Evolutionary conservation across 2,888 invertebrate genomes (phyloP).

Genomic region (Cynaeus angustus): DNA sequence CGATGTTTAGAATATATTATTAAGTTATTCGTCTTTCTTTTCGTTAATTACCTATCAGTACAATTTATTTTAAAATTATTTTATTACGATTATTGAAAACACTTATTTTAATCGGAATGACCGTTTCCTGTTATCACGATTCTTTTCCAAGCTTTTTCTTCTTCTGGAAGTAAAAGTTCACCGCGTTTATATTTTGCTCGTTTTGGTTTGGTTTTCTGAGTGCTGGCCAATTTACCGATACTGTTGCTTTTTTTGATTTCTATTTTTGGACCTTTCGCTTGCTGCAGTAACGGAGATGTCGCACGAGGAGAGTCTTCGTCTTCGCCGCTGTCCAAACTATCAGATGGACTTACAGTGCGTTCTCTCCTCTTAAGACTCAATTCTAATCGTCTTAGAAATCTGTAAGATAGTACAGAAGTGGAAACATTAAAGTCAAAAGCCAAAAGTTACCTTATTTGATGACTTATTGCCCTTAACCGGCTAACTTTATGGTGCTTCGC

Average conservation of each 20-base stretch:
- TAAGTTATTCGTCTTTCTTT: slow-evolving; percentile 39
- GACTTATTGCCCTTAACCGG: slow-evolving; percentile 82
- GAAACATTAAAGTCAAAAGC: not conserved
- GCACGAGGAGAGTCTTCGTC: slow-evolving; percentile 79
- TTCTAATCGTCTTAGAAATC: slow-evolving; percentile 82
- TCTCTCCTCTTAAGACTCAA: slow-evolving; percentile 82
- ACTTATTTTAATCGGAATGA: slow-evolving; percentile 66
- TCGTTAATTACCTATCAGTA: slow-evolving; percentile 38
- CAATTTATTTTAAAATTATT: slow-evolving; percentile 23
- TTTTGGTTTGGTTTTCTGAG: slow-evolving; percentile 55
- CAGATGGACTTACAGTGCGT: slow-evolving; percentile 73
- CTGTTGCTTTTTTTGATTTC: slow-evolving; percentile 70
- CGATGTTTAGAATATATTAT: slow-evolving; percentile 67
- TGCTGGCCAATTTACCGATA: slow-evolving; percentile 66
- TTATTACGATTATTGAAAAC: slow-evolving; percentile 27
- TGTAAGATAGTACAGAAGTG: slow-evolving; percentile 59
- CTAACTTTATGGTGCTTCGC: slow-evolving; percentile 77
- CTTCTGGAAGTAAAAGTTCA: slow-evolving; percentile 63
- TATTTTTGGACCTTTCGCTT: slow-evolving; percentile 65
- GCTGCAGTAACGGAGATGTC: slow-evolving; percentile 77
- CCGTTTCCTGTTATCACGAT: slow-evolving; percentile 66
- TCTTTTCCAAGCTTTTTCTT: slow-evolving; percentile 64
- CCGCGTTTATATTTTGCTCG: slow-evolving; percentile 64
- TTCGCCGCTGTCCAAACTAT: slow-evolving; percentile 73
- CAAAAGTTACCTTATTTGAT: slow-evolving; percentile 80